Base-by-base conservation (phyloP, 2,113 vertebrate species). In the Nothobranchius furzeri region DNA sequence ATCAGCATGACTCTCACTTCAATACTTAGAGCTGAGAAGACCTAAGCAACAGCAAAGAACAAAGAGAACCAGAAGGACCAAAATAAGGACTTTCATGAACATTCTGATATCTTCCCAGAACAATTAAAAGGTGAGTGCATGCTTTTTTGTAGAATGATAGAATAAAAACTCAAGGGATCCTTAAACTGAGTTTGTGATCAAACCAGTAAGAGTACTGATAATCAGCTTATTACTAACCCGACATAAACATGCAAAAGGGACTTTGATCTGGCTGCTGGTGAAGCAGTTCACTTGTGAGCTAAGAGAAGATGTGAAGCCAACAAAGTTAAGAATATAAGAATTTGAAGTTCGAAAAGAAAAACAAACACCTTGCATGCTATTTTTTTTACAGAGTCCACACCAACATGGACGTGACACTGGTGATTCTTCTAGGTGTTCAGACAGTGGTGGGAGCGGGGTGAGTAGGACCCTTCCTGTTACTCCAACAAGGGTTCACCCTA, bases 381-480 rank as follows among this genome's bases (percentile, higher is more conserved):
- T 53, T 36, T 35, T 55, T 68, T 11, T 69, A 50, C 61, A 48
- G 25, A 66, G 45, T 42, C 53, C 14, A 61, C 45, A 68, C 20
- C 15, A 84, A 17, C 12, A 87, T 90, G 89, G 76, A 81, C 75
- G 24, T 35, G 4, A 30, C 92, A 43, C 55, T 94, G 6, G 55
- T 92, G 70, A 69, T 81, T 61, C 83, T 90, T 6, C 74, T 94
- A 35, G 79, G 85, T 43, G 63, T 89, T 49, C 74, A 43, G 0
- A 83, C 85, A 35, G 84, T 85, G 7, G 49, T 82, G 30, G 88
- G 85, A 48, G 64, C 70, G 0, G 91, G 93, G 94, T 96, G 81
- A 92, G 93, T 42, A 9, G 6, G 9, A 15, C 0, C 14, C 4
- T 3, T 30, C 30, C 30, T 30, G 30, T 30, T 30, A 30, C 30